These are phyloP conservation scores for Sisyra nigra DNA, from an alignment of 2,888 invertebrate species.

Conservation along the genomic window DNA sequence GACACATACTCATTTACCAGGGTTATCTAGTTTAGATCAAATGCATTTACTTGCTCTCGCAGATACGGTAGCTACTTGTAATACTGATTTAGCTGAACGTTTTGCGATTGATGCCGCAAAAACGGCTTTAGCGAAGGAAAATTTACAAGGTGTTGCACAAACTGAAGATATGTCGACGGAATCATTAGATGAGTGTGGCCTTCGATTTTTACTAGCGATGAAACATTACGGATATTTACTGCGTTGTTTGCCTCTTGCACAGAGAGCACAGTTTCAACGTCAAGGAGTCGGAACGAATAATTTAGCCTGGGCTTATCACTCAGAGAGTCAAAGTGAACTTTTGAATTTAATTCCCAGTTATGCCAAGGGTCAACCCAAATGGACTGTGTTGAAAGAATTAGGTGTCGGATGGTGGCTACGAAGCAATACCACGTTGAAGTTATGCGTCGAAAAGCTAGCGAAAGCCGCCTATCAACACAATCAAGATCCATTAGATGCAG, in stretches of 20 bases:
- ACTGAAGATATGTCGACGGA: slow-evolving; percentile 45
- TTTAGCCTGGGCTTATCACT: slow-evolving; percentile 98
- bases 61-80: slow-evolving; percentile 91
- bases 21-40: slow-evolving; percentile 90
- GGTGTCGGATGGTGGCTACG: slow-evolving; percentile 94
- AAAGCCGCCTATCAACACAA: slow-evolving; percentile 83
- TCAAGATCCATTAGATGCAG: slow-evolving; percentile 94
- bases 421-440: slow-evolving; percentile 63
- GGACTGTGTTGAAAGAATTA: slow-evolving; percentile 80
- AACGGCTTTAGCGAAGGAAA: slow-evolving; percentile 47
- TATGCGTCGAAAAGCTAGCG: slow-evolving; percentile 82
- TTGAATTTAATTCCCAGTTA: slow-evolving; percentile 78
- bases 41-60: slow-evolving; percentile 98
- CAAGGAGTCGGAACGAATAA: slow-evolving; percentile 80
- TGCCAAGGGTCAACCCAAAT: slow-evolving; percentile 68
- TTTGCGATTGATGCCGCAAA: slow-evolving; percentile 56
- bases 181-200: slow-evolving; percentile 91
- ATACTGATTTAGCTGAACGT: slow-evolving; percentile 73
- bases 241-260: slow-evolving; percentile 80
- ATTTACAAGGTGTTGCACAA: slow-evolving; percentile 33
- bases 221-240: slow-evolving; percentile 93
- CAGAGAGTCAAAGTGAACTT: slow-evolving; percentile 92
- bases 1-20: slow-evolving; percentile 90
- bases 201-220: slow-evolving; percentile 91
- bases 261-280: slow-evolving; percentile 71